Percentiles rank a stretch among this genome's conserved stretches.
phyloP scores from a whole-genome alignment of 2,888 invertebrate genomes.

The Metopia argyrocephala region DNA sequence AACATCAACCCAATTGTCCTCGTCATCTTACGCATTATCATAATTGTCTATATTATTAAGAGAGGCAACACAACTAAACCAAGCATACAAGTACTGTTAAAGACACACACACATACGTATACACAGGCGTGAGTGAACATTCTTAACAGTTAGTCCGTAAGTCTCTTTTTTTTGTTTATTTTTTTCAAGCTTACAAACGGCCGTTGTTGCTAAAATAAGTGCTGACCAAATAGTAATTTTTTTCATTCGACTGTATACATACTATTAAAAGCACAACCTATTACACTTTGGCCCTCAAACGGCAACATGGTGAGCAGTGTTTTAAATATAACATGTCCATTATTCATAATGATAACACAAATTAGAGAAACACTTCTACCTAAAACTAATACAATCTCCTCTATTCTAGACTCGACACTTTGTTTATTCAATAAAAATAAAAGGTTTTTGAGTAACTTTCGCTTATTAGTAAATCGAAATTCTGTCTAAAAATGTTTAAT shows the following conservation, averaged over 20 bases:
- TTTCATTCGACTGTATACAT: too few relatives aligned
- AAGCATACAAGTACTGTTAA: neutral
- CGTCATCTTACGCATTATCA: neutral
- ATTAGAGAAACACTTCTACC: slow-evolving; percentile 35
- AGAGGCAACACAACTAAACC: neutral
- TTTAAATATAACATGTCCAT: slow-evolving; percentile 42
- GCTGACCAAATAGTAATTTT: too few relatives aligned
- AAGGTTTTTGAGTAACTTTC: too few relatives aligned
- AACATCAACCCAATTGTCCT: slow-evolving; percentile 7
- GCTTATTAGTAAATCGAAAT: too few relatives aligned
- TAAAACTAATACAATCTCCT: neutral
- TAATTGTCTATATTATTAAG: neutral
- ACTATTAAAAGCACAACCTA: neutral
- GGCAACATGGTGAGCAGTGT: too few relatives aligned
- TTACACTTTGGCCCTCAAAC: slow-evolving; percentile 10
- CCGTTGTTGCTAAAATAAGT: too few relatives aligned
- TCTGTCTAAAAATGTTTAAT: too few relatives aligned
- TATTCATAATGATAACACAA: slow-evolving; percentile 54
- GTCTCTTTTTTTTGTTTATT: too few relatives aligned
- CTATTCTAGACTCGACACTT: too few relatives aligned
- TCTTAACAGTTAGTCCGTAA: neutral
- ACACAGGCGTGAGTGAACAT: neutral
- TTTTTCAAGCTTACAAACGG: too few relatives aligned
- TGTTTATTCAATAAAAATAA: too few relatives aligned
- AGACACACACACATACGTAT: neutral